Percentiles rank a stretch among this genome's conserved stretches.
These are phyloP conservation scores for Eulemur albifrons DNA, from an alignment of 2,797 vertebrate species.

Conservation along the genomic window DNA sequence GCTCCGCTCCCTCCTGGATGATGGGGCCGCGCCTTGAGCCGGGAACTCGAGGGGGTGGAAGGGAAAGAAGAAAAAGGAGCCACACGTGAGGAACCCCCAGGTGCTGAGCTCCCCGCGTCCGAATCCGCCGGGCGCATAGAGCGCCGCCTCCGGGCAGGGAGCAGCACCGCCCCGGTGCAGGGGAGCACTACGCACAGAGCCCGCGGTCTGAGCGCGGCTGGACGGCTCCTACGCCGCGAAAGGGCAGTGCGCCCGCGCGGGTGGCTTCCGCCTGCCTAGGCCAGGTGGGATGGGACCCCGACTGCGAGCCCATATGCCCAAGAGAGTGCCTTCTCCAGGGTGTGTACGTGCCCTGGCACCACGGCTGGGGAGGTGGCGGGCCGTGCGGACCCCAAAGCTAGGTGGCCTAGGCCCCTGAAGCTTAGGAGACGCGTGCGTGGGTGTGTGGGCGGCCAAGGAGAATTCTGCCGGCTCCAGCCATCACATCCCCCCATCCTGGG, in stretches of 20 bases:
- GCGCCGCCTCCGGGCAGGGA: slow-evolving; percentile 66
- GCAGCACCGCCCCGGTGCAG: neutral
- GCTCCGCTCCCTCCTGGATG: neutral
- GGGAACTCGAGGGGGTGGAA: neutral
- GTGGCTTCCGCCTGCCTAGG: neutral
- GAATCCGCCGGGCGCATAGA: slow-evolving; percentile 27
- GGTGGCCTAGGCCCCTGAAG: neutral
- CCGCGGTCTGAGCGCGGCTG: neutral
- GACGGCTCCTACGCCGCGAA: neutral
- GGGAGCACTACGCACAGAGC: neutral
- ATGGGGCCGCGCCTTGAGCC: neutral
- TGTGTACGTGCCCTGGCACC: neutral
- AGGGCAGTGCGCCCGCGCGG: neutral
- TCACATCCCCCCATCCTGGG: slow-evolving; percentile 40
- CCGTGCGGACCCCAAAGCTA: neutral
- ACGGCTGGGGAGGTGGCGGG: no score
- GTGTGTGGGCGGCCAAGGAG: neutral
- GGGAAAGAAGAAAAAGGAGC: neutral
- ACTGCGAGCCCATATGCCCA: neutral
- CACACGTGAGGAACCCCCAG: neutral
- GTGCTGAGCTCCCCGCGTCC: neutral
- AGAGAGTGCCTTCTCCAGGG: neutral
- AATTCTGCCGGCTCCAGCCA: neutral
- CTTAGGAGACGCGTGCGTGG: neutral
- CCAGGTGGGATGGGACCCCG: neutral